Evolutionary conservation across 2,797 vertebrate species (phyloP).

Genomic region (Manis pentadactyla): DNA sequence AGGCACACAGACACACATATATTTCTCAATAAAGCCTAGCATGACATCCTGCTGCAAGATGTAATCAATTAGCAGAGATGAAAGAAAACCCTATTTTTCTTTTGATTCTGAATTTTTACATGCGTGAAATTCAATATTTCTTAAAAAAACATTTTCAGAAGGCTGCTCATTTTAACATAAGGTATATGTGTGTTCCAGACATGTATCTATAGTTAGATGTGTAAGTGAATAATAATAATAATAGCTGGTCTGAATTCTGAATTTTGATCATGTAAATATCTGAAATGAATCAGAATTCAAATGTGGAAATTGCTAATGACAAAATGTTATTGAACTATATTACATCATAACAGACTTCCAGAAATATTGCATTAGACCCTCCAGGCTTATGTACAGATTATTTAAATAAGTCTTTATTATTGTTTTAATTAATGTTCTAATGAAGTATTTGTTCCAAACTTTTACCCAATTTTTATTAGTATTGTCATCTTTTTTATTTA

Average conservation of each 20-base stretch:
- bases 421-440: not conserved
- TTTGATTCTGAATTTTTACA: not conserved
- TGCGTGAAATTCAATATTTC: not conserved
- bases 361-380: not conserved
- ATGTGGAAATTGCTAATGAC: not conserved
- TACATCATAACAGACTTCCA: not conserved
- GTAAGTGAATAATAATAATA: not conserved
- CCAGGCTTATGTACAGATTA: not conserved
- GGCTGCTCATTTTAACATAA: not conserved
- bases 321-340: slow-evolving; percentile 31
- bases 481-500: not conserved
- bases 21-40: not conserved
- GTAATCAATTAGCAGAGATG: not conserved
- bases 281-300: not conserved
- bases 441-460: not conserved
- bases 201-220: not conserved
- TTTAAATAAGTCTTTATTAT: slow-evolving; percentile 7
- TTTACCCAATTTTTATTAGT: not conserved
- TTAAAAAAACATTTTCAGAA: not conserved
- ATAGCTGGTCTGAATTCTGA: not conserved
- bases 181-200: not conserved
- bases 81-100: not conserved
- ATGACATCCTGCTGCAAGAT: not conserved
- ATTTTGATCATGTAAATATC: not conserved
- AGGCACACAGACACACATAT: not conserved